Evolutionary conservation across 1,140 invertebrate genomes (phyloP).

Genomic region (Piezodorus guildinii): DNA sequence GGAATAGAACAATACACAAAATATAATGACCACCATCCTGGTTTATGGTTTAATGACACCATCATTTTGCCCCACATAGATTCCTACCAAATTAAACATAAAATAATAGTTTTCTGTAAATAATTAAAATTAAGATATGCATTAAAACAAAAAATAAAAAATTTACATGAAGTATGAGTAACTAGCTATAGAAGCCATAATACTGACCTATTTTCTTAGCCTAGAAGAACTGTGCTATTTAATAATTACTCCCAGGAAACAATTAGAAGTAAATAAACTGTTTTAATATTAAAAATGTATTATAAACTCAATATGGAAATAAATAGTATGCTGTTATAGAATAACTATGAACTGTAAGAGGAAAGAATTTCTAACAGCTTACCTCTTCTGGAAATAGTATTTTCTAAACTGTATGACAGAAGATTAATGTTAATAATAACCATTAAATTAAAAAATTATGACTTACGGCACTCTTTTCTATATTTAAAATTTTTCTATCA

Average conservation of each 20-base stretch:
- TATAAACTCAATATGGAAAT: too few species aligned
- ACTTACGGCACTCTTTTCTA: constrained; percentile 67
- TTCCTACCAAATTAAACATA: constrained; percentile 37
- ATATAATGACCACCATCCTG: constrained; percentile 65
- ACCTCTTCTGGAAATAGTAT: too few species aligned
- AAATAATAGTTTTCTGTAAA: not conserved
- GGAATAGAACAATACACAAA: constrained; percentile 63
- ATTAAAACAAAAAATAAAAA: not conserved
- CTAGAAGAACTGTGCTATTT: not conserved
- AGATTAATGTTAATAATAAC: too few species aligned
- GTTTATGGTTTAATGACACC: constrained; percentile 59
- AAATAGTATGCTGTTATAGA: too few species aligned
- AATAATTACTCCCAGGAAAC: too few species aligned
- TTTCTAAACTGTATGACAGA: too few species aligned
- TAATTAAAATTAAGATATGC: not conserved
- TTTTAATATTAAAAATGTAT: too few species aligned
- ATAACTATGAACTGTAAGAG: too few species aligned
- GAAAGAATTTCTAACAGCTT: too few species aligned
- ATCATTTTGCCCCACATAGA: constrained; percentile 59
- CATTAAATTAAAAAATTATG: constrained; percentile 11
- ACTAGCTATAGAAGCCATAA: not conserved
- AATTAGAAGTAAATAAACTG: too few species aligned
- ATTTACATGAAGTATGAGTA: not conserved
- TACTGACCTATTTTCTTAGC: not conserved
- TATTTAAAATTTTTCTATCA: constrained; percentile 67